phyloP scores from a whole-genome alignment of 2,888 invertebrate genomes.

The Andrena hattorfiana region DNA sequence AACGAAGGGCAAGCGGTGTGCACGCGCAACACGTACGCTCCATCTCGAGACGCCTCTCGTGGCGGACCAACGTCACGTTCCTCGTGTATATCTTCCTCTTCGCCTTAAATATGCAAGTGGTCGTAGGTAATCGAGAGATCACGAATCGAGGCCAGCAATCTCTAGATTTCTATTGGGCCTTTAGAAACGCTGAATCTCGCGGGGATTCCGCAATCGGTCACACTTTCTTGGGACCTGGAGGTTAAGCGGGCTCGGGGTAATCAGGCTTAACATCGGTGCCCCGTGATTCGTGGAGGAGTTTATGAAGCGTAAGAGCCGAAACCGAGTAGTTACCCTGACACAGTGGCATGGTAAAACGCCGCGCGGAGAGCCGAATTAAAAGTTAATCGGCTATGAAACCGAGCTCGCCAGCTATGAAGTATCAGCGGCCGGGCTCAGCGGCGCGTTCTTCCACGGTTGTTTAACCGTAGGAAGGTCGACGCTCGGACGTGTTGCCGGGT shows the following conservation, averaged over 20 bases:
- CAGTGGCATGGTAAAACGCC: neutral
- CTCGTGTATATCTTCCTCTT: too few species aligned
- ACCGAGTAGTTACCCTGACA: neutral
- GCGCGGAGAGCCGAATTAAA: conserved; percentile 37
- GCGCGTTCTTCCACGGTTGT: conserved; percentile 52
- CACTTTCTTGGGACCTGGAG: too few species aligned
- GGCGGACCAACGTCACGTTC: too few species aligned
- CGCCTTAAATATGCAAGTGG: neutral
- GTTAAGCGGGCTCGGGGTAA: too few species aligned
- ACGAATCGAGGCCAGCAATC: neutral
- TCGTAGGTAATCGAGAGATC: neutral
- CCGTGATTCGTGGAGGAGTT: too few species aligned
- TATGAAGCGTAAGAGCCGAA: neutral
- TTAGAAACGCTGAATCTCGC: too few species aligned
- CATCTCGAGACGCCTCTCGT: neutral
- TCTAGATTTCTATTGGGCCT: too few species aligned
- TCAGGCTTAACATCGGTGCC: too few species aligned
- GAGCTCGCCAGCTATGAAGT: conserved; percentile 44
- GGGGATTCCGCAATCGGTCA: too few species aligned
- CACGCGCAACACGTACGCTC: conserved; percentile 26
- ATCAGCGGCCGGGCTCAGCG: conserved; percentile 39
- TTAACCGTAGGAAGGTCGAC: conserved; percentile 67
- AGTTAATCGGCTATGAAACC: conserved; percentile 59
- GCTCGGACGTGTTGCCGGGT: conserved; percentile 65
- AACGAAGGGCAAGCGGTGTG: neutral